Conservation (phyloP, 2,113 vertebrate genomes). For the Pseudorasbora parva region DNA sequence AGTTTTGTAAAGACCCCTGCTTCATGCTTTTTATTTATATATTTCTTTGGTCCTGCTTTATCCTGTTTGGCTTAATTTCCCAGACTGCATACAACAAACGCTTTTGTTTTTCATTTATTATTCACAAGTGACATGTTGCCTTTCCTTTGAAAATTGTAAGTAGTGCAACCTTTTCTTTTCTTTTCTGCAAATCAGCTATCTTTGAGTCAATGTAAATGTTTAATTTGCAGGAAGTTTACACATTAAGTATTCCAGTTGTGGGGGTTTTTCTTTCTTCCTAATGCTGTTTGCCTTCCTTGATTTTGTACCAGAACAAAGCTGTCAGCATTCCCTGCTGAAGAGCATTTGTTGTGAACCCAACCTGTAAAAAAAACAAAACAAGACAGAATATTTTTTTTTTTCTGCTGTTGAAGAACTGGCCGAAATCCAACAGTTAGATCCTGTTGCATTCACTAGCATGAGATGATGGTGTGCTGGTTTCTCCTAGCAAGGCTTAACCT, state of each 20-base stretch:
- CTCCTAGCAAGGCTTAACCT: not conserved
- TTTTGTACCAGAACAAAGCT: not conserved
- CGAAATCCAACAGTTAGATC: not conserved
- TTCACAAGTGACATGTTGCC: not conserved
- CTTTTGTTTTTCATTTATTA: not conserved
- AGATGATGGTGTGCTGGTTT: not conserved
- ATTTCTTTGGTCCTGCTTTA: not conserved
- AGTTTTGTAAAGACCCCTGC: slow-evolving; percentile 4
- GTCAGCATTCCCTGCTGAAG: not conserved
- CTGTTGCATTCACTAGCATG: not conserved
- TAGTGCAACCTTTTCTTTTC: not conserved
- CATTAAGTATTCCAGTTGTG: not conserved
- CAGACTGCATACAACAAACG: not conserved
- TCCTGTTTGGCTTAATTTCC: not conserved
- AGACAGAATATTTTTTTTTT: not conserved
- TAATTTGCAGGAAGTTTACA: slow-evolving; percentile 6
- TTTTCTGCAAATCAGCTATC: not conserved
- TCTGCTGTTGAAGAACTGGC: not conserved
- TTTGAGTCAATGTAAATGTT: slow-evolving; percentile 6
- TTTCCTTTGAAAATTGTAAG: not conserved
- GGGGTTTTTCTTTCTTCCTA: not conserved
- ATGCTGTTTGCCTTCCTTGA: not conserved
- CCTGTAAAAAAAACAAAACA: not conserved
- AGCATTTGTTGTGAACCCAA: not conserved
- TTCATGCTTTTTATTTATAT: slow-evolving; percentile 1